These are phyloP conservation scores for Willisornis vidua DNA, from an alignment of 2,113 vertebrate species.

Conservation along the genomic window DNA sequence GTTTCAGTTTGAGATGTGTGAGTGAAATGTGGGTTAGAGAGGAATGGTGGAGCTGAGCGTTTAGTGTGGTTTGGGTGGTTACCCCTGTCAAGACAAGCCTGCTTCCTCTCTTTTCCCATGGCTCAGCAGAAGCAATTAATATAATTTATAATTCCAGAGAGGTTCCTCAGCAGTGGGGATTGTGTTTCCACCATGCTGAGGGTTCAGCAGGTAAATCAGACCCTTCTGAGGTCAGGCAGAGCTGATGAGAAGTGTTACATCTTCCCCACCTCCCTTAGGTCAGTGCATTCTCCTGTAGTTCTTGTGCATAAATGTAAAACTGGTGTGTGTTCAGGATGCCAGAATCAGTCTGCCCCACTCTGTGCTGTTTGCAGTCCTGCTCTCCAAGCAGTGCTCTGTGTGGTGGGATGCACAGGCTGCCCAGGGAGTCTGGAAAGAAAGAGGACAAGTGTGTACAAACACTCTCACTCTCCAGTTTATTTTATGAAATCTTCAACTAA, in stretches of 20 bases:
- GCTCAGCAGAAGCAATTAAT: background rate
- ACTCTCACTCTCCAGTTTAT: background rate
- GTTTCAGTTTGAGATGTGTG: background rate
- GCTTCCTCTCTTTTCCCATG: background rate
- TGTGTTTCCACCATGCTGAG: background rate
- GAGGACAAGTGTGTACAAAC: background rate
- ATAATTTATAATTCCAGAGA: background rate
- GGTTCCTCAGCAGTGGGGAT: background rate
- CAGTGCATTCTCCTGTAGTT: background rate
- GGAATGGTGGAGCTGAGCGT: background rate
- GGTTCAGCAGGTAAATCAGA: background rate
- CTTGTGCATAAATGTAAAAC: background rate
- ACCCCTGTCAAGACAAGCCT: background rate
- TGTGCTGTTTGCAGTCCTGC: background rate
- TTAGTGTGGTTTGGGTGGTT: conserved; percentile 8
- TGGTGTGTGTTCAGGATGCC: background rate
- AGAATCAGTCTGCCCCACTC: background rate
- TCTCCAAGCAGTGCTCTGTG: background rate
- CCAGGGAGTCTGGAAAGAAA: background rate
- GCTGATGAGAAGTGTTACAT: background rate
- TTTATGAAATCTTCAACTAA: background rate
- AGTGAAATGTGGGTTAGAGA: background rate
- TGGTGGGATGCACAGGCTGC: background rate
- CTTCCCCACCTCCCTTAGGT: background rate
- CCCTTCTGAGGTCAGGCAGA: background rate